Conservation (phyloP, 2,113 vertebrate genomes). For the Lepus timidus region DNA sequence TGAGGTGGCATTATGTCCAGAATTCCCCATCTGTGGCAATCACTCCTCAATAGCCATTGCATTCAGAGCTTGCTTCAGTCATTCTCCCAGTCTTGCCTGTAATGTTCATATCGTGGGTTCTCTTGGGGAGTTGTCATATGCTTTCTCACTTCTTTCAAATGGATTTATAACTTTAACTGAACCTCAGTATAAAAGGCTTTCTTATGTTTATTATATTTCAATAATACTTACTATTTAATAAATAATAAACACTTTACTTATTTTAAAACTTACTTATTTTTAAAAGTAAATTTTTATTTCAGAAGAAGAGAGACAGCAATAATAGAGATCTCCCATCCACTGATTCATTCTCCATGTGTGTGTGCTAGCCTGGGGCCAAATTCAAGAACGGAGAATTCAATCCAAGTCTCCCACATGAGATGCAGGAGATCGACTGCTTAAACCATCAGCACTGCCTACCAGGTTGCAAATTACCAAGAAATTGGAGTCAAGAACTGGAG, state of each 20-base stretch:
- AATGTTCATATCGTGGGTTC: fast-evolving
- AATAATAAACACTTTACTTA: background rate
- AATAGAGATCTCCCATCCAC: too few relatives aligned
- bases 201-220: background rate
- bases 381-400: too few relatives aligned
- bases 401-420: too few relatives aligned
- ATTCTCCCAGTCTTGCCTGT: too few relatives aligned
- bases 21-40: fast-evolving
- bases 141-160: background rate
- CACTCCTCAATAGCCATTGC: background rate
- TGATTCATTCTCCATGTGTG: too few relatives aligned
- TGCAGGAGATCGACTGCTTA: too few relatives aligned
- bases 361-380: too few relatives aligned
- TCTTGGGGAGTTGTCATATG: background rate
- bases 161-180: background rate
- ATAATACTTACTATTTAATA: background rate
- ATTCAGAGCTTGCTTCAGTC: background rate
- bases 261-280: background rate
- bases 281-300: too few relatives aligned
- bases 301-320: too few relatives aligned
- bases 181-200: background rate
- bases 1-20: background rate
- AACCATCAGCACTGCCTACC: too few relatives aligned
- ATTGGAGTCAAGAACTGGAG: too few relatives aligned
- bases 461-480: too few relatives aligned